These are phyloP conservation scores for Oreochromis niloticus DNA, from an alignment of 2,113 vertebrate species.

Conservation along the genomic window DNA sequence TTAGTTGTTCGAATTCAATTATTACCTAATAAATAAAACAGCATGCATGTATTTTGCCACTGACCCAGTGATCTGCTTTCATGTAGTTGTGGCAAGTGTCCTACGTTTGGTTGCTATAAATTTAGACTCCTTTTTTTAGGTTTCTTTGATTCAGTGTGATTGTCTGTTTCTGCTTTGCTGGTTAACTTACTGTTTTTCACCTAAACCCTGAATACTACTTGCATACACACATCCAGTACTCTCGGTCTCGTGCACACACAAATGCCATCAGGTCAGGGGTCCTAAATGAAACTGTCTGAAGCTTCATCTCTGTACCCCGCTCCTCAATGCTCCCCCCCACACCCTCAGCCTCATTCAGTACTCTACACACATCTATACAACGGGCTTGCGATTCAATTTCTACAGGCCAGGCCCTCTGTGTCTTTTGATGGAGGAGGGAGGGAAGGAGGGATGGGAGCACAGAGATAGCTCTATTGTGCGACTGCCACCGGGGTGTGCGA, in stretches of 20 bases:
- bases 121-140: not conserved
- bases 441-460: conserved; percentile 15
- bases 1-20: not conserved
- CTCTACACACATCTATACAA: conserved; percentile 46
- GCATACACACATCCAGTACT: not conserved
- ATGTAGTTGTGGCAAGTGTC: not conserved
- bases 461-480: conserved; percentile 66
- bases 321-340: conserved; percentile 3
- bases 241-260: not conserved
- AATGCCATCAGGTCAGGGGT: conserved; percentile 56
- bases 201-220: not conserved
- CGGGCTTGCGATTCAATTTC: conserved; percentile 62
- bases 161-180: not conserved
- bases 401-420: conserved; percentile 44
- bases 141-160: not conserved
- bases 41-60: not conserved
- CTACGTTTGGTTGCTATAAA: not conserved
- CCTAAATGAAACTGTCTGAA: conserved; percentile 61
- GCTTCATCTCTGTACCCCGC: conserved; percentile 24
- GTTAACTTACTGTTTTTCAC: not conserved
- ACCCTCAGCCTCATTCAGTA: conserved; percentile 25
- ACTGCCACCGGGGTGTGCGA: conserved; percentile 52
- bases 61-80: not conserved
- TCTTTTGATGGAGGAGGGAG: conserved; percentile 20
- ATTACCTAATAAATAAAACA: not conserved